phyloP scores from a whole-genome alignment of 1,140 invertebrate genomes.

The Popillia japonica region DNA sequence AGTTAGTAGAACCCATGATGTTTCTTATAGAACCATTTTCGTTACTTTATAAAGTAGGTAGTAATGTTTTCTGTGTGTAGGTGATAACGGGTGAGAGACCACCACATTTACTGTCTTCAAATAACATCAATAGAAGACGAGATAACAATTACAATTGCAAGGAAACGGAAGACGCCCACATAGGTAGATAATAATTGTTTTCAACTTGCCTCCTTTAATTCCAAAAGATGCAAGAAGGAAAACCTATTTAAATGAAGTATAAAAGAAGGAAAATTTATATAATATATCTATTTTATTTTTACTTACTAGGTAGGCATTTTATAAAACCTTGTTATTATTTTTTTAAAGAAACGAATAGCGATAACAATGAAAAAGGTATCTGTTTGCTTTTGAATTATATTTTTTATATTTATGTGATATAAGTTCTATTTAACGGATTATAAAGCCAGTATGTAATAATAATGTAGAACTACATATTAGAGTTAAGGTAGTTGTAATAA shows the following conservation, averaged over 20 bases:
- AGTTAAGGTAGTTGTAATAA: conserved; percentile 19
- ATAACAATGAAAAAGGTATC: conserved; percentile 22
- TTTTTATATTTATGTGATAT: conserved; percentile 36
- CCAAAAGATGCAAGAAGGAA: background rate
- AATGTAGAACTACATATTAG: conserved; percentile 11
- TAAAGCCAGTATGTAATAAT: conserved; percentile 23
- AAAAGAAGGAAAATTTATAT: conserved; percentile 19
- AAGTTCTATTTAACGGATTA: conserved; percentile 23
- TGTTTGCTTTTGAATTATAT: conserved; percentile 30
- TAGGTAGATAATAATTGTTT: conserved; percentile 27
- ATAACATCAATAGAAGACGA: conserved; percentile 47
- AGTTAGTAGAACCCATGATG: no score
- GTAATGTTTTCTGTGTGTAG: conserved; percentile 43
- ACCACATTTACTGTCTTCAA: conserved; percentile 43
- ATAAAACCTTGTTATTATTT: conserved; percentile 35
- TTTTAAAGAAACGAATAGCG: conserved; percentile 28
- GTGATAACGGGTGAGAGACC: conserved; percentile 53
- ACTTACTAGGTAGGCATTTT: conserved; percentile 32
- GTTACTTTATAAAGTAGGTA: no score
- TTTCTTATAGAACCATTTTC: no score
- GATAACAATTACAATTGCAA: conserved; percentile 58
- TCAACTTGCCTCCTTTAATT: conserved; percentile 22
- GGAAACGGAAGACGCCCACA: conserved; percentile 50
- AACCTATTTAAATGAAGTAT: background rate
- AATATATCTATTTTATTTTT: conserved; percentile 32